Evolutionary conservation across 2,797 vertebrate genomes (phyloP), one percentile per base, ranked within the genome.

Genomic region (Melanotaenia nigrans): DNA sequence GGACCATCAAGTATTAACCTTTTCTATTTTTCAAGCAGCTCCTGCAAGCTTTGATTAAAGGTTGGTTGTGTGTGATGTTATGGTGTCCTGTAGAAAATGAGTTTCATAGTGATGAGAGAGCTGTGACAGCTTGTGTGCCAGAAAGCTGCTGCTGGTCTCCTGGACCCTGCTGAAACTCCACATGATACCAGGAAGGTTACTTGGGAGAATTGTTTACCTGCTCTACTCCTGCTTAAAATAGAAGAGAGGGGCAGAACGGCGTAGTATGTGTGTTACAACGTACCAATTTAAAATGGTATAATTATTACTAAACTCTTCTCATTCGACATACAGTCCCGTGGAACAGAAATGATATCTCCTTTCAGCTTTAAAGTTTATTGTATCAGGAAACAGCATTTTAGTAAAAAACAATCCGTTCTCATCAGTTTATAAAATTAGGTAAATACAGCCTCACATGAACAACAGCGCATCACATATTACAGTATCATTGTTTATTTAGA

Each of bases 101-200:
- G 22, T 33, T 68, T 59, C 18, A 2, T 18, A 22, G 24, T 38
- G 65, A 49, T 59, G 47, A 54, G 40, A 61, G 14, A 68, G 55
- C 5, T 49, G n/a, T 33, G 25, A 58, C 63, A 61, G 53, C 56
- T 68, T 28, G 14, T 65, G 35, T n/a, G 40, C 40, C 40, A 42
- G 14, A 42, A 42, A 60, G 14, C 20, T 38, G 32, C 20, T 28
- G 13, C 20, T 71, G n/a, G 18, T 40, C 58, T 58, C 58, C 58
- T 24, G 68, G 65, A 53, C 42, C 58, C 68, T 58, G 33, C 69
- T 59, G 36, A 22, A 53, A 9, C 64, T 38, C 33, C 18, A 0
- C 20, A 22, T 3, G 45, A 65, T 10, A 33, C 59, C 60, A 18
- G 53, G 14, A 51, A 13, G 32, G 24, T 56, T 16, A 40, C 51